phyloP scores from a whole-genome alignment of 2,113 vertebrate species.

The Cygnus buccinator region DNA sequence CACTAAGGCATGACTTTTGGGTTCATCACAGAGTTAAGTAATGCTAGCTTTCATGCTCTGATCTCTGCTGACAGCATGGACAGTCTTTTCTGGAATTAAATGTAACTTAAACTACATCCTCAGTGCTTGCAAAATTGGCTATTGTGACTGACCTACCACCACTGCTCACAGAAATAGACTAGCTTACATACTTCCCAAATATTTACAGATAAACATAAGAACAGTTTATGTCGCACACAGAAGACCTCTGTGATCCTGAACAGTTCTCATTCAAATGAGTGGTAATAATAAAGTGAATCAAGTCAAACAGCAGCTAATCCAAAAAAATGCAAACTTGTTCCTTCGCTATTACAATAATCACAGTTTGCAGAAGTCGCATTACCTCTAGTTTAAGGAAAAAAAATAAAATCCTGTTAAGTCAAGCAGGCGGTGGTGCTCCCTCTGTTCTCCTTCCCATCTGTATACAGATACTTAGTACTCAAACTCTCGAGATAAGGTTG shows the following conservation, averaged over 20 bases:
- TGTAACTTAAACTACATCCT: neutral
- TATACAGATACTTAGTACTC: neutral
- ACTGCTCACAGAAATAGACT: neutral
- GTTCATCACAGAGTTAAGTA: neutral
- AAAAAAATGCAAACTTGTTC: neutral
- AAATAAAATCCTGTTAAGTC: neutral
- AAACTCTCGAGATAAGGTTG: neutral
- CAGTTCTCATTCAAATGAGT: neutral
- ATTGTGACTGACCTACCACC: neutral
- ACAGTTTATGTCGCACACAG: neutral
- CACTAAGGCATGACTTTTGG: neutral
- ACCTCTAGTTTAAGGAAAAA: neutral
- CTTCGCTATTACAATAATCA: neutral
- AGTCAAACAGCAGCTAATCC: neutral
- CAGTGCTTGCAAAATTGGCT: neutral
- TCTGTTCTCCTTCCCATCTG: neutral
- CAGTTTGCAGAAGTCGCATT: neutral
- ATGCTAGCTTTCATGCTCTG: neutral
- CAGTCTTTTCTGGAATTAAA: neutral
- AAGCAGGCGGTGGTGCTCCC: neutral
- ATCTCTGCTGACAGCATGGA: neutral
- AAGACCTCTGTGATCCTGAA: neutral
- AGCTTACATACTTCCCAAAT: neutral
- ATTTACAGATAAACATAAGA: neutral
- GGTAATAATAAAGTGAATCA: neutral